Percentiles rank a stretch among this genome's conserved stretches.
These are phyloP conservation scores for Chiloscyllium plagiosum DNA, from an alignment of 2,113 vertebrate species.

Conservation along the genomic window DNA sequence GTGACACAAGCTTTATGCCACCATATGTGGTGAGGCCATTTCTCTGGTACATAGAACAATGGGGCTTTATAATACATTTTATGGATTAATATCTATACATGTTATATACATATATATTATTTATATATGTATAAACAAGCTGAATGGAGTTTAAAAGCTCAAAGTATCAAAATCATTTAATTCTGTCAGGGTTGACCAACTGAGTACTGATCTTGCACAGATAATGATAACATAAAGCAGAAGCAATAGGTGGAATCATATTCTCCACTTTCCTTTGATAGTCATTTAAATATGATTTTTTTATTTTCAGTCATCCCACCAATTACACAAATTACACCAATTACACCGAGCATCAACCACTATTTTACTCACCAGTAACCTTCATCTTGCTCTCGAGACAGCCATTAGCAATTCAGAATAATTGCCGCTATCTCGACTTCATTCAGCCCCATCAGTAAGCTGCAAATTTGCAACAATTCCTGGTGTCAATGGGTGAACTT, in stretches of 20 bases:
- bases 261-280: not conserved
- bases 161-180: not conserved
- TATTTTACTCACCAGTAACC: not conserved
- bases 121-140: not conserved
- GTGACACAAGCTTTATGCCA: no score
- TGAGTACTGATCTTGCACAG: not conserved
- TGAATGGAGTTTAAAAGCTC: not conserved
- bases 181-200: not conserved
- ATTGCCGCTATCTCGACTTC: not conserved
- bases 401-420: not conserved
- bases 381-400: not conserved
- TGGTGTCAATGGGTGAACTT: not conserved
- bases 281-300: not conserved
- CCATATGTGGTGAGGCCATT: not conserved
- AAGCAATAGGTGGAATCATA: not conserved
- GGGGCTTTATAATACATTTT: not conserved
- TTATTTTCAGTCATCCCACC: no score
- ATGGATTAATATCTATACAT: no score
- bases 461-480: not conserved
- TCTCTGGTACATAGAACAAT: not conserved
- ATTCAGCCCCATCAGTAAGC: not conserved
- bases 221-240: not conserved
- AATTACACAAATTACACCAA: no score
- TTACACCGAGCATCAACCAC: not conserved
- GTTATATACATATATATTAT: no score